Evolutionary conservation across 2,797 vertebrate species (phyloP), one percentile per base, ranked within the genome.

Genomic region (Parauchenoglanis punctatus): DNA sequence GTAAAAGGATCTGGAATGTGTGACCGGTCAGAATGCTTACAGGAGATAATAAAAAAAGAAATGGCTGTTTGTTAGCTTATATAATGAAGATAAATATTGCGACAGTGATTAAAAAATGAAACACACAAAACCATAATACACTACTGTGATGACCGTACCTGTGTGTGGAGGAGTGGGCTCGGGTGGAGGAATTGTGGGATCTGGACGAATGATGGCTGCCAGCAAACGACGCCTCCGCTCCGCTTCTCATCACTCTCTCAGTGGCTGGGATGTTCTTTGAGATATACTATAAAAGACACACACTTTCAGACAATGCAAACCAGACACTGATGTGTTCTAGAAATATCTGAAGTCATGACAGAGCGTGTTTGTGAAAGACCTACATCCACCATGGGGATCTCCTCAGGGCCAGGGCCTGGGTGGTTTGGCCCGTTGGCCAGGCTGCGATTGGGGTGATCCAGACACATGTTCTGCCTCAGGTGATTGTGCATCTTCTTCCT

Each of bases 401-500:
- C 98, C 93, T 99, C 98, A 0, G 97, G 98, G 92, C 98, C 97
- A 72, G 98, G 96, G 89, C 97, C 97, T 23, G 98, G 98, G 92
- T 99, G 98, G 95, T 98, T 98, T 89, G 98, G 98, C 93, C 98
- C 98, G 0, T 99, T 99, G 0, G 98, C 96, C 88, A 99, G 94
- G 94, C 93, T 98, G 83, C 97, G 96, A 93, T 98, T 99, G 91
- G 97, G 98, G 93, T 99, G 98, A 92, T 98, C 97, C 86, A 97
- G 96, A 93, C 97, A 99, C 97, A 99, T 98, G 93, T 99, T 99
- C 94, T 98, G 98, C 91, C 97, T 93, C 93, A 99, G 94, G 93
- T 99, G 98, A 94, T 97, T 98, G 93, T 99, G 98, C 98, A 99
- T 97, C 93, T 97, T 98, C 94, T 97, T 99, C 93, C 97, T 97